Evolutionary conservation across 2,888 invertebrate species (phyloP), one percentile per base, ranked within the genome.

Genomic region (Ramazzottius varieornatus): DNA sequence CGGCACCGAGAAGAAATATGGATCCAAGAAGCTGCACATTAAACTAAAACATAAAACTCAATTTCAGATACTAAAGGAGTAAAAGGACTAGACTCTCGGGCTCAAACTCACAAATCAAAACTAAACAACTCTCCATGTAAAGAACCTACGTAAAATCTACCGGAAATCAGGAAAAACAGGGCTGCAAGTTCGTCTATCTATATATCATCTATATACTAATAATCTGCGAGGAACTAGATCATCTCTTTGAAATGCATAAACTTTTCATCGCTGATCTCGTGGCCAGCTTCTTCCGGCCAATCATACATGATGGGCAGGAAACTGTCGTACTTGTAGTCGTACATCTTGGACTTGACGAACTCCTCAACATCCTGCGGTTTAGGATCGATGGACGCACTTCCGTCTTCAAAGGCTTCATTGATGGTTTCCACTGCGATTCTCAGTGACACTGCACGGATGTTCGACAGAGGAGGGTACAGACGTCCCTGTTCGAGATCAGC

Each of bases 381-480:
- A 0, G 81, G 81, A 70, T 79, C 79, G 64, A 75, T 71, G 1
- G 78, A 75, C 68, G 33, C 63, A 16, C 2, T n/a, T 40, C 67
- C 33, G 24, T 82, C 81, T 70, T 81, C 78, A 75, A 89, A 96
- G 1, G 89, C 86, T 74, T 86, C 85, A 66, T 88, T 83, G 65
- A 87, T 84, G 66, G 93, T 77, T 73, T 82, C 82, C 46, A 82
- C 81, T 32, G 92, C 94, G 71, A 98, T 92, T 73, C 83, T 82
- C 65, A 90, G 78, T 0, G 94, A 94, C 73, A 90, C 88, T 68
- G 85, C 81, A 71, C 86, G 83, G 70, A 96, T 91, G 68, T 82
- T 80, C 46, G 81, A 79, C 20, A 96, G 80, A 0, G 92, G 90
- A 32, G 96, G 96, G 77, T 94, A 98, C 65, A 98, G 80, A 69